Evolutionary conservation across 1,140 invertebrate species (phyloP).

Genomic region (Ericerus pela): DNA sequence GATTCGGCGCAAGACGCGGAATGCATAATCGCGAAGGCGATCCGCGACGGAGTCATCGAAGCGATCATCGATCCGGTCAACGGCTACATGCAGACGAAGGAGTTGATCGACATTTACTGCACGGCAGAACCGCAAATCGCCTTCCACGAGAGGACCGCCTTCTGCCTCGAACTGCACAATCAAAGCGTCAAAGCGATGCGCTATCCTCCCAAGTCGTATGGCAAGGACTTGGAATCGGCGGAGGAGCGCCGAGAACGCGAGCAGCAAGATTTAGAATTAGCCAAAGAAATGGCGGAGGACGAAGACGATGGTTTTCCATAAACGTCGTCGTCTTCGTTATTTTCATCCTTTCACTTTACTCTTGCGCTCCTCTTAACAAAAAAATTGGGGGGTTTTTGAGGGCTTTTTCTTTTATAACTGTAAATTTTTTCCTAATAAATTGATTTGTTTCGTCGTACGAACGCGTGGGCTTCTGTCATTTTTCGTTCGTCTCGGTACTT

Average conservation of each 20-base stretch:
- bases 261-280: conserved; percentile 92
- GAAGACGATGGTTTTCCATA: conserved; percentile 82
- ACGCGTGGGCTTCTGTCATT: too few species aligned
- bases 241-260: conserved; percentile 91
- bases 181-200: conserved; percentile 97
- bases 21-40: conserved; percentile 99
- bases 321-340: too few species aligned
- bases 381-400: too few species aligned
- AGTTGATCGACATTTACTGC: conserved; percentile 92
- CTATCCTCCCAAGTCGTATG: conserved; percentile 97
- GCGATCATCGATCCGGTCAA: conserved; percentile 89
- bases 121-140: conserved; percentile 91
- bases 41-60: conserved; percentile 96
- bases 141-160: conserved; percentile 95
- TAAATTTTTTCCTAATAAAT: too few species aligned
- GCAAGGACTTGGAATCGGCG: conserved; percentile 93
- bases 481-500: too few species aligned
- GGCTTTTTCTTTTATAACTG: too few species aligned
- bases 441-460: too few species aligned
- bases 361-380: too few species aligned
- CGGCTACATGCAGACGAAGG: conserved; percentile 93
- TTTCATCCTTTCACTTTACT: too few species aligned
- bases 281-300: conserved; percentile 97
- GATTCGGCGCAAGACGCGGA: conserved; percentile 96
- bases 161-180: conserved; percentile 95